phyloP scores from a whole-genome alignment of 2,888 invertebrate species.

The Clistopyga incitator region DNA sequence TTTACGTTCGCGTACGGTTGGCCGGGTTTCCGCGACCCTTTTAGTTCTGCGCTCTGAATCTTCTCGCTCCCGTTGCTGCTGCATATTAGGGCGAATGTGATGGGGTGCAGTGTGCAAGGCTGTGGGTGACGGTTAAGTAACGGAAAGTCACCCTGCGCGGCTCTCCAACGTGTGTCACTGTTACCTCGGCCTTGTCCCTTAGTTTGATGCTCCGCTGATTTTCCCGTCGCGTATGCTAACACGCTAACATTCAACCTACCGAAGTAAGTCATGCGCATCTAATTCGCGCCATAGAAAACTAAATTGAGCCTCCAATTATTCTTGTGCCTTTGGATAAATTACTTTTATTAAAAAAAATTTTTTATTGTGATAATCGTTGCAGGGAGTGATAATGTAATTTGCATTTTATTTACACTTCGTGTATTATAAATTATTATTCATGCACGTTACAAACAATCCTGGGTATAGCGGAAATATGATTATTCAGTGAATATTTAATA shows the following conservation, averaged over 20 bases:
- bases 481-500: too few species aligned
- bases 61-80: constrained; percentile 35
- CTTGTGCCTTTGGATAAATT: neutral
- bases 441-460: too few species aligned
- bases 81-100: constrained; percentile 40
- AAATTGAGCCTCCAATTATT: neutral
- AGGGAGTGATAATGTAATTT: too few species aligned
- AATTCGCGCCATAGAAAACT: neutral
- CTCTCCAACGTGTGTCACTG: constrained; percentile 54
- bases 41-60: constrained; percentile 63
- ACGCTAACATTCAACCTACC: neutral
- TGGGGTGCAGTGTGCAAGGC: constrained; percentile 41
- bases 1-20: constrained; percentile 44
- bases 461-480: too few species aligned
- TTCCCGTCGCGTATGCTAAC: constrained; percentile 2
- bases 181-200: constrained; percentile 52
- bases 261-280: neutral
- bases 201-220: constrained; percentile 61
- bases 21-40: constrained; percentile 59
- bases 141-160: constrained; percentile 63
- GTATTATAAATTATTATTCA: too few species aligned
- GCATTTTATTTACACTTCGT: too few species aligned
- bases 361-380: too few species aligned
- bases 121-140: constrained; percentile 63
- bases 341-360: too few species aligned